Percentiles rank a stretch among this genome's conserved stretches.
These are phyloP conservation scores for Troides helena DNA, from an alignment of 2,888 invertebrate species.

Conservation along the genomic window DNA sequence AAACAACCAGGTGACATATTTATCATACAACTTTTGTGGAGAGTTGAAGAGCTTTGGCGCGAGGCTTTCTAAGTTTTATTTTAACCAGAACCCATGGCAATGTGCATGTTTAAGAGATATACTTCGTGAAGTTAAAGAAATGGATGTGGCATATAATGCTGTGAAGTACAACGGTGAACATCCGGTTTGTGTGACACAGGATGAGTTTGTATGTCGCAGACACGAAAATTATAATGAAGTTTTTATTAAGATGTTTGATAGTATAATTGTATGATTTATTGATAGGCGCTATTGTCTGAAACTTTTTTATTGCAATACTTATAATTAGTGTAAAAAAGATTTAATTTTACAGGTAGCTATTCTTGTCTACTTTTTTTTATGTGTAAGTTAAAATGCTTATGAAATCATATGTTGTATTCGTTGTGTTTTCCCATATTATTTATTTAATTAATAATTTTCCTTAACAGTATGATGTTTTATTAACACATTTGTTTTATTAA, in stretches of 20 bases:
- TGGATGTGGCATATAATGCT: slow-evolving; percentile 52
- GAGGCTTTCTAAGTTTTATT: slow-evolving; percentile 54
- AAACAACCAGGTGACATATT: slow-evolving; percentile 58
- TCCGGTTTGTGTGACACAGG: slow-evolving; percentile 57
- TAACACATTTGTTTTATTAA: no score
- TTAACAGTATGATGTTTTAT: no score
- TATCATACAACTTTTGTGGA: slow-evolving; percentile 61
- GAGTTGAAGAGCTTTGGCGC: slow-evolving; percentile 59
- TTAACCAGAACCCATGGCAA: slow-evolving; percentile 71
- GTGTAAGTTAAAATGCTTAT: no score
- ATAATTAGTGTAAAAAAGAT: not conserved
- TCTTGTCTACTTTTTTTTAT: no score
- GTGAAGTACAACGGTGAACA: slow-evolving; percentile 51
- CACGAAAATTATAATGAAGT: slow-evolving; percentile 49
- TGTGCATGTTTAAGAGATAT: slow-evolving; percentile 61
- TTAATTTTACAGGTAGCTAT: not conserved
- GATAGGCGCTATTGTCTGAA: not conserved
- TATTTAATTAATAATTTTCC: no score
- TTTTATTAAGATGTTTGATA: slow-evolving; percentile 46
- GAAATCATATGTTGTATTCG: no score
- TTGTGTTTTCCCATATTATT: no score
- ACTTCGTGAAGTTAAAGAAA: slow-evolving; percentile 55
- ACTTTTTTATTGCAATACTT: not conserved
- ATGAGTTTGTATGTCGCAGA: slow-evolving; percentile 54
- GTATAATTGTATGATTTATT: not conserved